Evolutionary conservation across 1,140 invertebrate species (phyloP), one percentile per base, ranked within the genome.

Genomic region (Drosophila grimshawi): DNA sequence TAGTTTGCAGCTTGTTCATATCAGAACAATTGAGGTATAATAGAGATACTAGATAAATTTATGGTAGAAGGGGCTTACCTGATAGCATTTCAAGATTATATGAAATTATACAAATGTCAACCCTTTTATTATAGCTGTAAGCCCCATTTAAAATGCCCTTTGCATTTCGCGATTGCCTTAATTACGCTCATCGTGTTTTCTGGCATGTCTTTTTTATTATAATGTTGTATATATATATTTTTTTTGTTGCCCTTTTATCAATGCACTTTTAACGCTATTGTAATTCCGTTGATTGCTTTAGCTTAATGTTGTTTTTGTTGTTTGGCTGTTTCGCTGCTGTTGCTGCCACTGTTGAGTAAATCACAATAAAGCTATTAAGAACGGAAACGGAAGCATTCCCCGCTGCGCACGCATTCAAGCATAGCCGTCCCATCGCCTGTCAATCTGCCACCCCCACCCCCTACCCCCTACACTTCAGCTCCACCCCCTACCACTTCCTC

Each of bases 341-440:
- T 67, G 80, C 52, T 72, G 65, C 64, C 56, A 48, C 65, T 53
- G 82, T 77, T 72, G 82, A 88, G 83, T 86, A 88, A 90, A 90
- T 86, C 81, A 90, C 86, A 90, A 90, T 90, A 90, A 90, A 90
- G 86, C 86, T 90, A 90, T 90, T 90, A 90, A 90, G 80, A 90
- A 90, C 86, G 86, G 86, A 90, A 90, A 81, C 86, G 86, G 86
- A 90, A 90, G 86, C 88, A 90, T 90, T 83, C 82, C 77, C 82
- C 82, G 88, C 71, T 90, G 88, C 79, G 77, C 88, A 90, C 81
- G 86, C 88, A 88, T 88, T 88, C 55, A 88, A 78, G 85, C 85
- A 89, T 85, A 81, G 77, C 85, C 85, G 73, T 78, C 85, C 72
- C 83, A 89, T 77, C 81, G 65, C 59, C 71, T 69, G 71, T 68